Evolutionary conservation across 1,140 invertebrate genomes (phyloP).

Genomic region (Phenacoccus solenopsis): DNA sequence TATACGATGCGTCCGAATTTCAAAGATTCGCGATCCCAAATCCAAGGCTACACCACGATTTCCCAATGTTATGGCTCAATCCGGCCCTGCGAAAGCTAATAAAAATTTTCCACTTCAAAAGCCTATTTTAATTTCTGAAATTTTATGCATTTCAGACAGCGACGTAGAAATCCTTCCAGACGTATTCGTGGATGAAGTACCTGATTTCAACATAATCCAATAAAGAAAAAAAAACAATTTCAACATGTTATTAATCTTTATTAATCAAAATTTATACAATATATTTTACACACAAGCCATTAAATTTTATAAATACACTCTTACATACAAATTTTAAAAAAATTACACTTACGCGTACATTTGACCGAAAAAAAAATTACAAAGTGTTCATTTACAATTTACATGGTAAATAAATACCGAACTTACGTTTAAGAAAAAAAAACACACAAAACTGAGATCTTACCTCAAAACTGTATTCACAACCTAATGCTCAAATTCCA

Average conservation of each 20-base stretch:
- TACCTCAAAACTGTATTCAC: background rate
- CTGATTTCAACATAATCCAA: background rate
- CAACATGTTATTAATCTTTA: background rate
- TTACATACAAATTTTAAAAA: background rate
- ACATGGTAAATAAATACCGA: background rate
- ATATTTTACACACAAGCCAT: background rate
- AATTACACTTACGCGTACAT: background rate
- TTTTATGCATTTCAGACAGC: too few relatives aligned
- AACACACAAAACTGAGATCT: background rate
- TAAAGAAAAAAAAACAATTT: background rate
- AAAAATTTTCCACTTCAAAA: too few relatives aligned
- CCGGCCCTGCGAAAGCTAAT: too few relatives aligned
- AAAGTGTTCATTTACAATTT: slow-evolving; percentile 1
- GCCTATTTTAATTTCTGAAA: too few relatives aligned
- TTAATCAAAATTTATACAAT: background rate
- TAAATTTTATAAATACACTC: background rate
- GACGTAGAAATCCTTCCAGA: too few relatives aligned
- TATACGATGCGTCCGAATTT: too few relatives aligned
- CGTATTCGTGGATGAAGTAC: too few relatives aligned
- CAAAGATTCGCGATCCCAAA: too few relatives aligned
- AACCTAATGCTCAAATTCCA: background rate
- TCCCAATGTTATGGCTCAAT: too few relatives aligned
- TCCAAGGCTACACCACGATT: too few relatives aligned
- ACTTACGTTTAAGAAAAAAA: background rate
- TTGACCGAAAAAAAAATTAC: background rate